Percentiles rank a stretch among this genome's conserved stretches.
These are phyloP conservation scores for Barypeithes pellucidus DNA, from an alignment of 2,888 invertebrate species.

Conservation along the genomic window DNA sequence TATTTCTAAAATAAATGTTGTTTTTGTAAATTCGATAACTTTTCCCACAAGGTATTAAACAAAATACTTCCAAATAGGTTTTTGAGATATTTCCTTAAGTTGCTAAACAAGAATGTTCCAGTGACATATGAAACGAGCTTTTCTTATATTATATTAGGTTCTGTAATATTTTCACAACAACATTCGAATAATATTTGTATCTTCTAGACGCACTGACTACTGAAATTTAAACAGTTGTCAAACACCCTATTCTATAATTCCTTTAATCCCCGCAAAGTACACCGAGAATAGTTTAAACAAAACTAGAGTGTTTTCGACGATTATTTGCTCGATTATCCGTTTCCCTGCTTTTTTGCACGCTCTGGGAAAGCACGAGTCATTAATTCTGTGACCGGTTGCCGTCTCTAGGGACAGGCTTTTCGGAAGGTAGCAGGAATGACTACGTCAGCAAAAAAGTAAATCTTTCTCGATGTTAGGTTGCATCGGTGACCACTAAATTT, in stretches of 20 bases:
- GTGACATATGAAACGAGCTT: too few relatives aligned
- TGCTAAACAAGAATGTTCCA: too few relatives aligned
- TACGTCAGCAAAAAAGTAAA: slow-evolving; percentile 25
- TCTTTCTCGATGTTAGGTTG: slow-evolving; percentile 15
- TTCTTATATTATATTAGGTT: too few relatives aligned
- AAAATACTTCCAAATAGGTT: too few relatives aligned
- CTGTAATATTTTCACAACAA: too few relatives aligned
- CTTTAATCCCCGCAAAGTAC: slow-evolving; percentile 32
- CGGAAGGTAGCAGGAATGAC: slow-evolving; percentile 6
- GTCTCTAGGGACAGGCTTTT: slow-evolving; percentile 26
- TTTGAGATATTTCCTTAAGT: too few relatives aligned
- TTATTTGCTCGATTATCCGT: slow-evolving; percentile 41
- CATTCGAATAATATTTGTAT: too few relatives aligned
- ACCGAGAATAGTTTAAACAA: slow-evolving; percentile 27
- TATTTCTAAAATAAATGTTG: too few relatives aligned
- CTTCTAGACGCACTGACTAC: too few relatives aligned
- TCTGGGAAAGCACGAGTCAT: slow-evolving; percentile 42
- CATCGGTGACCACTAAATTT: slow-evolving; percentile 10
- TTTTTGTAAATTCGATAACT: too few relatives aligned
- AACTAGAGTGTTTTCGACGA: slow-evolving; percentile 31
- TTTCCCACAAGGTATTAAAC: too few relatives aligned
- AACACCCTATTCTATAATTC: slow-evolving; percentile 7
- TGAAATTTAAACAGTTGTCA: slow-evolving; percentile 7
- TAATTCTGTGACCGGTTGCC: slow-evolving; percentile 37
- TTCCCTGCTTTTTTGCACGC: slow-evolving; percentile 35